Base-by-base conservation (phyloP, 2,797 vertebrate genomes). In the Eptatretus atami region DNA sequence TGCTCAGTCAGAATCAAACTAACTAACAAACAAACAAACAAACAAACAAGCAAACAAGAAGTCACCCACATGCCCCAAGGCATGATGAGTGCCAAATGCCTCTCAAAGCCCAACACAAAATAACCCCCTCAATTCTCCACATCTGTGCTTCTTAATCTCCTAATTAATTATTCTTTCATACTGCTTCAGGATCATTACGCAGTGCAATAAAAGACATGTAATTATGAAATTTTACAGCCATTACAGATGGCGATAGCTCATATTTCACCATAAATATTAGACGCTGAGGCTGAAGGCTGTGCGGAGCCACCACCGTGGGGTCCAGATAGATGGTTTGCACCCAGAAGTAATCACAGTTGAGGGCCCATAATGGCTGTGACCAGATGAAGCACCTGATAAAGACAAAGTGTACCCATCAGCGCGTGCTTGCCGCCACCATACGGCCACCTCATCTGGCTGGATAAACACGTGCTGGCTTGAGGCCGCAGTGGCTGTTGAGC, bases 211-310 rank as follows among this genome's bases (percentile, higher is more conserved):
- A 93, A 85, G 84, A 84, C 81, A 77, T 95, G 90, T 95, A 96
- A 96, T 96, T 96, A 96, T 95, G 84, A 95, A 88, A 95, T 95
- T 96, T 95, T 92, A 96, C 88, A 96, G 88, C 90, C 85, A 96
- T 95, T 96, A 94, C 88, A 78, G 79, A 81, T 83, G 83, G 86
- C 87, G 88, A 90, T 82, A 85, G 84, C 83, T 96, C 84, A 80
- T 96, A 96, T 94, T 90, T 95, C 90, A 94, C 92, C 83, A 84
- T 90, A 86, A 88, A 61, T 61, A 61, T 61, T 61, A 61, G 57
- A 25, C 57, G 57, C n/a, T 12, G 57, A n/a, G 57, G n/a, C n/a
- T n/a, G 57, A n/a, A 61, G n/a, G 57, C n/a, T 44, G 57, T n/a
- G n/a, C 57, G n/a, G n/a, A 61, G 57, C 57, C n/a, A 25, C n/a